Percentiles rank a stretch among this genome's conserved stretches.
These are phyloP conservation scores for Rhimphoctona megacephalus DNA, from an alignment of 2,888 invertebrate genomes.

Conservation along the genomic window DNA sequence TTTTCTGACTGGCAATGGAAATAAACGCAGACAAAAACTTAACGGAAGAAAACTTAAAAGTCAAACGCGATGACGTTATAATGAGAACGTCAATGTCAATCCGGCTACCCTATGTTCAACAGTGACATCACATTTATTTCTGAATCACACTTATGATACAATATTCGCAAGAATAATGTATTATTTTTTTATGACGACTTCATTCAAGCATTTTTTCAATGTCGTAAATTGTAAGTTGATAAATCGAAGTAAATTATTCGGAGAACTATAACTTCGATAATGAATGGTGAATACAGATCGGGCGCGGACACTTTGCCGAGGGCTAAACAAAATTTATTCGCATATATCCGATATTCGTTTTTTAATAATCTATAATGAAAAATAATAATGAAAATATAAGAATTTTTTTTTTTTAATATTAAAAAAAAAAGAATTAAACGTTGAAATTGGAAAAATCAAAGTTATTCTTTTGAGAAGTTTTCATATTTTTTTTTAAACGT, in stretches of 20 bases:
- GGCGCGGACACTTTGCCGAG: background rate
- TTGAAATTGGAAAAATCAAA: background rate
- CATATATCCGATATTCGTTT: background rate
- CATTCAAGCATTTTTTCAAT: background rate
- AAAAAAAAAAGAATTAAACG: too few relatives aligned
- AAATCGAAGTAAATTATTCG: slow-evolving; percentile 2
- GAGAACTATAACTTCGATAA: slow-evolving; percentile 12
- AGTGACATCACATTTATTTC: slow-evolving; percentile 63
- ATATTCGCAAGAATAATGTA: slow-evolving; percentile 28
- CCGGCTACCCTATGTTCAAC: slow-evolving; percentile 39
- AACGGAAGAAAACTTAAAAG: slow-evolving; percentile 30
- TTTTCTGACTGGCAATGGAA: background rate
- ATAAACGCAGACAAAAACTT: slow-evolving; percentile 1
- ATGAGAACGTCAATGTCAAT: slow-evolving; percentile 66
- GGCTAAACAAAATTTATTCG: background rate
- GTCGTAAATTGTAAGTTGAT: slow-evolving; percentile 19
- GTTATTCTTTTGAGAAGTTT: background rate
- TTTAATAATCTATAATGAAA: background rate
- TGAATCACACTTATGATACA: slow-evolving; percentile 22
- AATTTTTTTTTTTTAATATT: too few relatives aligned
- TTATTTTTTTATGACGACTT: slow-evolving; percentile 3
- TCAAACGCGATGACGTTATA: slow-evolving; percentile 57
- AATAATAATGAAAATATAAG: background rate
- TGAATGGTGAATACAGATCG: slow-evolving; percentile 3
- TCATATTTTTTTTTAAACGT: background rate